phyloP scores from a whole-genome alignment of 2,888 invertebrate genomes.

The Dryadula phaetusa region DNA sequence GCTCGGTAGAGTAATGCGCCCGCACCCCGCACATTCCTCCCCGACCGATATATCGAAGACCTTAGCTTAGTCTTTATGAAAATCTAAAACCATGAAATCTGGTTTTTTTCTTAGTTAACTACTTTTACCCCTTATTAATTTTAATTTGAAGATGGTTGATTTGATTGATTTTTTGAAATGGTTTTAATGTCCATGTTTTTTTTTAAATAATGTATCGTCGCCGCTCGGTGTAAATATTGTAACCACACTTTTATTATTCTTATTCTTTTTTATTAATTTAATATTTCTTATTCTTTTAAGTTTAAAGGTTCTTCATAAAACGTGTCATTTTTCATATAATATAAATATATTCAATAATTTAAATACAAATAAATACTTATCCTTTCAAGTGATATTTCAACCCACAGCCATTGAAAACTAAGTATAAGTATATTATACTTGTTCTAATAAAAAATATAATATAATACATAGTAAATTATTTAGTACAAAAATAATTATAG shows the following conservation, averaged over 20 bases:
- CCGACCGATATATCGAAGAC: conserved; percentile 60
- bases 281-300: too few species aligned
- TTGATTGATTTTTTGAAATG: conserved; percentile 15
- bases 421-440: too few species aligned
- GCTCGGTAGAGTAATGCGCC: conserved; percentile 60
- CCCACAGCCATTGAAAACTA: too few species aligned
- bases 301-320: too few species aligned
- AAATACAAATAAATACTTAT: too few species aligned
- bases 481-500: too few species aligned
- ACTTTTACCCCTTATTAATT: background rate
- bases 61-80: conserved; percentile 51
- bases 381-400: background rate
- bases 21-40: conserved; percentile 71
- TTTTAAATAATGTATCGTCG: background rate
- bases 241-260: too few species aligned
- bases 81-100: conserved; percentile 26
- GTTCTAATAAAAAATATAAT: too few species aligned
- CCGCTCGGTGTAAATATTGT: conserved; percentile 4
- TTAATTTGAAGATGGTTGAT: background rate
- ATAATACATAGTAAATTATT: too few species aligned
- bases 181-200: background rate
- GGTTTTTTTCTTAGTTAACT: conserved; percentile 14
- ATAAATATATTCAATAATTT: background rate
- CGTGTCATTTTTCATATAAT: too few species aligned
- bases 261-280: too few species aligned